A percentile compares a stretch with the other conserved stretches of the same genome.
Evolutionary conservation across 1,140 invertebrate genomes (phyloP).

Genomic region (Drosophila carrolli): DNA sequence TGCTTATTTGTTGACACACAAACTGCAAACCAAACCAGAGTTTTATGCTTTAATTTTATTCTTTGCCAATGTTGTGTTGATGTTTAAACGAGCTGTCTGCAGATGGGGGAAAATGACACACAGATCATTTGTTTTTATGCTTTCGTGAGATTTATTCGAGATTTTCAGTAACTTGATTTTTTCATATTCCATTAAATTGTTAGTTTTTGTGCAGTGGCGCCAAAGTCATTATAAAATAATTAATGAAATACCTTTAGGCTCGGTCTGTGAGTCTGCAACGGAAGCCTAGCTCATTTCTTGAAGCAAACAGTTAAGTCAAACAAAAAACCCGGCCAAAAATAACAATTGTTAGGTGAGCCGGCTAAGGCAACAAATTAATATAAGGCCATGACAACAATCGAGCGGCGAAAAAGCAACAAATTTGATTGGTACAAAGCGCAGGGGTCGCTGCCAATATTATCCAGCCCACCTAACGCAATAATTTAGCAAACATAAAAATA

Average conservation of each 20-base stretch:
- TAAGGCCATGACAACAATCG: constrained; percentile 46
- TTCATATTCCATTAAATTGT: too few relatives aligned
- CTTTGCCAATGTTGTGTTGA: constrained; percentile 21
- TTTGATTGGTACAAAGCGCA: background rate
- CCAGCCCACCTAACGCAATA: constrained; percentile 29
- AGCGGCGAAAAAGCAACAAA: constrained; percentile 14
- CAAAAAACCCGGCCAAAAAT: constrained; percentile 7
- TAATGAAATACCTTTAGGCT: background rate
- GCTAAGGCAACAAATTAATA: constrained; percentile 38
- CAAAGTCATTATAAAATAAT: background rate
- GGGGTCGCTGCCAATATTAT: background rate
- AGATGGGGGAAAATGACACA: constrained; percentile 1
- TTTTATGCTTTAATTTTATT: constrained; percentile 6
- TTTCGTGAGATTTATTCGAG: background rate
- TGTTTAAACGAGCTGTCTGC: constrained; percentile 37
- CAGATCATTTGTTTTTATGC: constrained; percentile 2
- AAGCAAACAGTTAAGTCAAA: constrained; percentile 3
- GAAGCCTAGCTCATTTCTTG: constrained; percentile 10
- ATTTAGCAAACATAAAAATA: constrained; percentile 15
- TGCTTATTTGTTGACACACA: constrained; percentile 15
- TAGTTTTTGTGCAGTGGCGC: background rate
- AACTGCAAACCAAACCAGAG: constrained; percentile 13
- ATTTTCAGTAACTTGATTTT: background rate
- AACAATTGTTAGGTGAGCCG: constrained; percentile 26
- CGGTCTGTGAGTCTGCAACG: background rate